Percentiles rank a stretch among this genome's conserved stretches.
These are phyloP conservation scores for Sialis lutaria DNA, from an alignment of 2,888 invertebrate species.

Conservation along the genomic window DNA sequence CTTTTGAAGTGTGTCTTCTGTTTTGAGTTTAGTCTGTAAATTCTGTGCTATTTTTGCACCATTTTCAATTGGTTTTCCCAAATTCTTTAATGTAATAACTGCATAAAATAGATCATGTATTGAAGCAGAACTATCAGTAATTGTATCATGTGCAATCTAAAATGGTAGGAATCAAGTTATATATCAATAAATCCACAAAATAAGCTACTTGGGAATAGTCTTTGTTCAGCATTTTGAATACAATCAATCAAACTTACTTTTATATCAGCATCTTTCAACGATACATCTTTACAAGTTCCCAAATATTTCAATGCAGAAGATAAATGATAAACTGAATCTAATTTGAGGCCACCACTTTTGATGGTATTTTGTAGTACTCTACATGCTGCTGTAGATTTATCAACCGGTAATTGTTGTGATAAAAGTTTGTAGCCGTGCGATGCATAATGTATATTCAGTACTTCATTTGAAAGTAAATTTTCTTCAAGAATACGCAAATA, in stretches of 20 bases:
- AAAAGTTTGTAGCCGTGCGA: conserved; percentile 52
- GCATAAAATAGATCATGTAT: conserved; percentile 60
- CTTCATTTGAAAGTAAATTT: conserved; percentile 29
- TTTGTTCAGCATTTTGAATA: conserved; percentile 1
- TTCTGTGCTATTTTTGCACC: conserved; percentile 51
- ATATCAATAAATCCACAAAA: background rate
- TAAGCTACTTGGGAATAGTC: background rate
- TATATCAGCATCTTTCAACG: conserved; percentile 1
- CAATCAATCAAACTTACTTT: conserved; percentile 1
- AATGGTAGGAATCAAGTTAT: conserved; percentile 1
- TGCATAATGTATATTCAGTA: conserved; percentile 52
- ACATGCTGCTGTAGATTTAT: background rate
- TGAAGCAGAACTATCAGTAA: conserved; percentile 49
- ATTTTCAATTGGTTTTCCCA: conserved; percentile 46
- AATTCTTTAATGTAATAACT: conserved; percentile 44
- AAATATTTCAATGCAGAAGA: conserved; percentile 36
- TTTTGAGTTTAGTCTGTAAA: conserved; percentile 60
- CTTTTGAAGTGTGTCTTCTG: conserved; percentile 64
- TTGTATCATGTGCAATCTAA: conserved; percentile 26
- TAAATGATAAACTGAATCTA: conserved; percentile 36
- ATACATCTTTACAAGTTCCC: conserved; percentile 16
- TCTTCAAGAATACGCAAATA: conserved; percentile 16
- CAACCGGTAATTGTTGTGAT: conserved; percentile 34
- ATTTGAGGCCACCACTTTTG: conserved; percentile 14
- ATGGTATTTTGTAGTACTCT: background rate